Conservation (phyloP, 2,797 vertebrate genomes). For the Rhinatrema bivittatum region DNA sequence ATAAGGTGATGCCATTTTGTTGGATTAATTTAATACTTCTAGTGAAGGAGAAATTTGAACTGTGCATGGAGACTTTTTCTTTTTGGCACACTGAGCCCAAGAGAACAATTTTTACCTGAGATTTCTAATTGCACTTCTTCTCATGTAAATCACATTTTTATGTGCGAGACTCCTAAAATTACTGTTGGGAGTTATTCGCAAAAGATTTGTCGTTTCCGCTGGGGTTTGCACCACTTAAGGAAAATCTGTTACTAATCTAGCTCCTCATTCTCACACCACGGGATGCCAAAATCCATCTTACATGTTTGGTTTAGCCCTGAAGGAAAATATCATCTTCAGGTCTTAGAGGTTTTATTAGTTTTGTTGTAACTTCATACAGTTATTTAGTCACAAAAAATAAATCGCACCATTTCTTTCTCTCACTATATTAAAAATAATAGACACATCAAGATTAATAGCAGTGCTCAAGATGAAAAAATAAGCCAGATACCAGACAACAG, state of each 20-base stretch:
- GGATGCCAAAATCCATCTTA: not conserved
- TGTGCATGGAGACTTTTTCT: no score
- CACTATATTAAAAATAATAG: no score
- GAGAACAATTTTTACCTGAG: slow-evolving; percentile 8
- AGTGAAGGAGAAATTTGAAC: no score
- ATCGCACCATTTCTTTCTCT: no score
- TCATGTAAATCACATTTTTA: slow-evolving; percentile 2
- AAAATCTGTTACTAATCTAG: slow-evolving; percentile 2
- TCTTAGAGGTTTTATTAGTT: not conserved
- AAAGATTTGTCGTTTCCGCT: not conserved
- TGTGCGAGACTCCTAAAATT: not conserved
- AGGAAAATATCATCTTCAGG: not conserved
- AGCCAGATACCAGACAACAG: no score
- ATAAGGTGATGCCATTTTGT: no score
- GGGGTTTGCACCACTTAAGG: slow-evolving; percentile 7
- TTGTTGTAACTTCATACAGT: not conserved
- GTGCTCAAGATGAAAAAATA: no score
- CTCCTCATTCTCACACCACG: not conserved
- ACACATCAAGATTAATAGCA: no score
- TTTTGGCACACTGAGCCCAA: not conserved
- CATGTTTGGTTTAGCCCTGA: not conserved
- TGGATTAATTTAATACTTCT: no score
- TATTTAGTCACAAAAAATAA: not conserved
- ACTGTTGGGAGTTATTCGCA: not conserved
- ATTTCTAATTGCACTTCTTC: slow-evolving; percentile 9